Evolutionary conservation across 1,140 invertebrate genomes (phyloP).

Genomic region (Bombus sibiricus): DNA sequence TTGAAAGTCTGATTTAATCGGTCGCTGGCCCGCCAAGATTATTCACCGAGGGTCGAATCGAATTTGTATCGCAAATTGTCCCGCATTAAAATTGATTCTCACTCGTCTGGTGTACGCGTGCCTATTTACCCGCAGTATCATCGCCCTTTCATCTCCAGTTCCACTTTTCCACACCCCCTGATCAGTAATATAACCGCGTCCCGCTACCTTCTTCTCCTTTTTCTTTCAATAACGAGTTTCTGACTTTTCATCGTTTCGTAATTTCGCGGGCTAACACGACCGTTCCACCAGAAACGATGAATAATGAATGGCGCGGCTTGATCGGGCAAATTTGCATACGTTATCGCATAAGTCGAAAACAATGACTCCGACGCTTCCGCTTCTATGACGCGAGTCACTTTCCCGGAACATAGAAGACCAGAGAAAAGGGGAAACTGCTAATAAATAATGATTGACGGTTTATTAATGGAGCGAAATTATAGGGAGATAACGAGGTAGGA

Average conservation of each 20-base stretch:
- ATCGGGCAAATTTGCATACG: slow-evolving; percentile 59
- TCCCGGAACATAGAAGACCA: neutral
- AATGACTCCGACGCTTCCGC: slow-evolving; percentile 33
- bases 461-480: neutral
- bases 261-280: slow-evolving; percentile 32
- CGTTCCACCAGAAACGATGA: slow-evolving; percentile 37
- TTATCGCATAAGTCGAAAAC: slow-evolving; percentile 48
- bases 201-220: neutral
- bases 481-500: neutral
- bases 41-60: slow-evolving; percentile 18
- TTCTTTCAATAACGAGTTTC: slow-evolving; percentile 48
- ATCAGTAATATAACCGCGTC: neutral
- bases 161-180: neutral
- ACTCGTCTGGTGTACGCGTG: slow-evolving; percentile 16
- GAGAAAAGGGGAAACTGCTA: neutral
- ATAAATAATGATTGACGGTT: neutral
- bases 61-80: slow-evolving; percentile 47
- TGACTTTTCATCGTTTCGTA: slow-evolving; percentile 60
- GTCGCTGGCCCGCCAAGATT: slow-evolving; percentile 1
- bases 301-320: slow-evolving; percentile 68
- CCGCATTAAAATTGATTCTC: slow-evolving; percentile 19
- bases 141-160: too few relatives aligned
- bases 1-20: slow-evolving; percentile 50
- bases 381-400: neutral
- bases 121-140: slow-evolving; percentile 7